Evolutionary conservation across 2,797 vertebrate species (phyloP).

Genomic region (Catostomus latipinnis): DNA sequence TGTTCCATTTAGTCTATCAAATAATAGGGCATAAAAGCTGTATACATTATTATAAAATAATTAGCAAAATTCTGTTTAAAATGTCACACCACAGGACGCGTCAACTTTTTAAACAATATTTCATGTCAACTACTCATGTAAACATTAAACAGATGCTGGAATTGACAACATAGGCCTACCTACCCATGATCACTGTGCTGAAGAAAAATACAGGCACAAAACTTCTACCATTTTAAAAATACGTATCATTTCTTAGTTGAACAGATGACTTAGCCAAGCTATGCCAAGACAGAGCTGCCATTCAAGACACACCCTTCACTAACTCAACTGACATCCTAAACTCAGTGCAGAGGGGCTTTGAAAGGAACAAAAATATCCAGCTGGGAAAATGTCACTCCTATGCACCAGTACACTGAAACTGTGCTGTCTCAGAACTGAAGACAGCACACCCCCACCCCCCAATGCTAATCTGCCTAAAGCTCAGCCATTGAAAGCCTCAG

Average conservation of each 20-base stretch:
- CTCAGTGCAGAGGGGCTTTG: constrained; percentile 65
- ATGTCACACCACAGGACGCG: too few species aligned
- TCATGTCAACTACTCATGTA: too few species aligned
- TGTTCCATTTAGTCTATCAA: too few species aligned
- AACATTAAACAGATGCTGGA: too few species aligned
- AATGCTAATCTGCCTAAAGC: constrained; percentile 11
- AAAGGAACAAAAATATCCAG: constrained; percentile 74
- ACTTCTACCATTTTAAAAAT: background rate
- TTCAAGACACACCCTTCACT: constrained; percentile 6
- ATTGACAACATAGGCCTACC: background rate
- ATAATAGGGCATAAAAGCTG: too few species aligned
- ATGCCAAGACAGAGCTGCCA: background rate
- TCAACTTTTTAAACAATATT: too few species aligned
- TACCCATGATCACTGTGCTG: background rate
- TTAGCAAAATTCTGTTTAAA: too few species aligned
- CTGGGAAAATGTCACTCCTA: constrained; percentile 63
- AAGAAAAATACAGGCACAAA: constrained; percentile 9
- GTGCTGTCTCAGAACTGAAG: constrained; percentile 4
- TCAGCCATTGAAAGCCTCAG: background rate
- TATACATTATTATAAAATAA: too few species aligned
- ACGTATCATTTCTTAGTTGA: background rate
- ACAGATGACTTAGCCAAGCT: background rate
- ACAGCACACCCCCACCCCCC: background rate
- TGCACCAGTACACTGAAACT: constrained; percentile 51
- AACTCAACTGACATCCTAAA: constrained; percentile 56